These are phyloP conservation scores for Hyperoodon ampullatus DNA, from an alignment of 2,113 vertebrate species.

Conservation along the genomic window DNA sequence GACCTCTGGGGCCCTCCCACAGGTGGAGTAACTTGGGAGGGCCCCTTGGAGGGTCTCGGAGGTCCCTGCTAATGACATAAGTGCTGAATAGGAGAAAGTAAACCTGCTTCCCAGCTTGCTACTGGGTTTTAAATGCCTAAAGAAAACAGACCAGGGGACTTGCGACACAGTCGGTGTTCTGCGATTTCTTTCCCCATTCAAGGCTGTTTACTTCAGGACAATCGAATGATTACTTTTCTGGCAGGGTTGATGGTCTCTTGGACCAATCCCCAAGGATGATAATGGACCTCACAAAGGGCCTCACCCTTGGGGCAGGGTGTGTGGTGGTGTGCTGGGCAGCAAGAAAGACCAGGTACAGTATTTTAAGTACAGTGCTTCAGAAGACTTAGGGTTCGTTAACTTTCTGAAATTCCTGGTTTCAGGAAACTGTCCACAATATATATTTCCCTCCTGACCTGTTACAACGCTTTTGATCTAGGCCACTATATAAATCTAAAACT, in stretches of 20 bases:
- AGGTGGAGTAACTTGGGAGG: neutral
- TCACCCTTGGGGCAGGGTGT: slow-evolving; percentile 24
- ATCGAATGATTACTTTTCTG: slow-evolving; percentile 56
- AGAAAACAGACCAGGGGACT: neutral
- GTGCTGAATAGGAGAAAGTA: neutral
- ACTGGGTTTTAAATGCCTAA: neutral
- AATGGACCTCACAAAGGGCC: neutral
- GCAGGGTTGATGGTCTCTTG: neutral
- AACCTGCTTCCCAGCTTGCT: neutral
- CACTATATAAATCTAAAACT: neutral
- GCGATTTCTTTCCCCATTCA: neutral
- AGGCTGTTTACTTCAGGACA: slow-evolving; percentile 26
- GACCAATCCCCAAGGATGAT: slow-evolving; percentile 40
- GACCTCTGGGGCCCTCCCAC: neutral
- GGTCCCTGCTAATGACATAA: neutral
- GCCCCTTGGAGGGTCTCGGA: neutral
- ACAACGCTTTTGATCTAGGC: slow-evolving; percentile 1
- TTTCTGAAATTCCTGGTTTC: slow-evolving; percentile 48
- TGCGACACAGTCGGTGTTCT: neutral
- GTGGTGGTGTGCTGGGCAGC: neutral
- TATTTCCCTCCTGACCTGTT: slow-evolving; percentile 16
- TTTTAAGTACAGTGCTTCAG: slow-evolving; percentile 25
- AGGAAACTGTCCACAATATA: neutral
- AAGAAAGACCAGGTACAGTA: slow-evolving; percentile 5
- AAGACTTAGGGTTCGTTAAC: neutral